Base-by-base conservation (phyloP, 2,888 invertebrate genomes). In the Ormyrus pomaceus region DNA sequence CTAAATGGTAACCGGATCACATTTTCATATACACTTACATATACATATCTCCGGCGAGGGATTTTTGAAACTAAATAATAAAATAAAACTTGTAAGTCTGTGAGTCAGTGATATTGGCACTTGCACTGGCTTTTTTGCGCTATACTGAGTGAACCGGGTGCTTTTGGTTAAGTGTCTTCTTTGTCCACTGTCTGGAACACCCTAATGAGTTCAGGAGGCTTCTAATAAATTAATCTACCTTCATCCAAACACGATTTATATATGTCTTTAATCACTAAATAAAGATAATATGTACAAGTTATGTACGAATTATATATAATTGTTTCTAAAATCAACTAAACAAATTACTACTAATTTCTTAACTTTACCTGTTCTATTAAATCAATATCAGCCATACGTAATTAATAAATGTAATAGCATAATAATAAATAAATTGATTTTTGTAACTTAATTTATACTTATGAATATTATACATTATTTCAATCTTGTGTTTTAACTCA, bases 151-250 rank as follows among this genome's bases (percentile, higher is more conserved):
- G 80, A 78, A 75, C 61, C 68, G 66, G 77, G 76, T 84, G 82
- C 82, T 84, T 83, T 82, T 82, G 82, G 70, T 79, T 72, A 77
- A 76, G 69, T 80, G 71, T 80, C 62, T 80, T 80, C 51, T 83
- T 84, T 86, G 84, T 87, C 86, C 87, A 88, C 84, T 89, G 90
- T 90, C 90, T 90, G 90, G 90, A 90, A 90, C 90, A 88, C 86
- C 90, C 90, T 90, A 89, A 90, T 88, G 86, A 89, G 87, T 88
- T 89, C 87, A 86, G 87, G 87, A 88, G 87, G 85, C 85, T 83
- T 83, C 81, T 78, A 82, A 84, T 82, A 80, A 68, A 80, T 59
- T 80, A 62, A 71, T 71, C 76, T 62, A 61, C 53, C 19, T 76
- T 72, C 13, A 68, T 74, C 34, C 10, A 70, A 64, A 65, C n/a